phyloP scores from a whole-genome alignment of 2,888 invertebrate genomes.

The Dysmachus trigonus region DNA sequence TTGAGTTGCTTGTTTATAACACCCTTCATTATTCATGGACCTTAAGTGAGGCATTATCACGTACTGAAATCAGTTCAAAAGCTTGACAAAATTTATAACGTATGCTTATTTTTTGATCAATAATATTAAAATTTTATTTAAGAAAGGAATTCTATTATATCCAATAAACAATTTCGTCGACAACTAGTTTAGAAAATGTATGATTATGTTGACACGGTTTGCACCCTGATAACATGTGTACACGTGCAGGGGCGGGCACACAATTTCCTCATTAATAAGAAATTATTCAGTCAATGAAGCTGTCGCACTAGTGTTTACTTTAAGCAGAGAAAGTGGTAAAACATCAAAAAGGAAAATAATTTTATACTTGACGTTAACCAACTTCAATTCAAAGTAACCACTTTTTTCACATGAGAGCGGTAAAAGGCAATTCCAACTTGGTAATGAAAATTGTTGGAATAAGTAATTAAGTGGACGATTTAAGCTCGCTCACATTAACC shows the following conservation, averaged over 20 bases:
- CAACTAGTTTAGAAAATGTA: neutral
- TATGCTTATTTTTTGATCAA: neutral
- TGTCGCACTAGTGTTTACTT: neutral
- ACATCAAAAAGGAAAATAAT: neutral
- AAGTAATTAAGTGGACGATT: no score
- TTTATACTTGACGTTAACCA: neutral
- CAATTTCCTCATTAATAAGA: neutral
- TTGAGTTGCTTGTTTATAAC: neutral
- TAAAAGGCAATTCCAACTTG: no score
- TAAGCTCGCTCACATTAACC: no score
- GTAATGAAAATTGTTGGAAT: no score
- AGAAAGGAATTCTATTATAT: no score
- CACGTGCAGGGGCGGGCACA: neutral
- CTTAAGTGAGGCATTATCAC: neutral
- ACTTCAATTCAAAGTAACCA: no score
- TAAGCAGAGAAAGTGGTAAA: neutral
- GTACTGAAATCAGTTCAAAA: neutral
- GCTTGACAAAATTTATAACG: neutral
- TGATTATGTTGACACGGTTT: neutral
- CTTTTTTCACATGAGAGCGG: no score
- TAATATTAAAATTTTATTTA: no score
- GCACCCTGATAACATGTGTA: neutral
- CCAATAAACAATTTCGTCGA: no score
- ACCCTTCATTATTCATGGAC: neutral
- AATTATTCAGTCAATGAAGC: neutral